A percentile compares a stretch with the other conserved stretches of the same genome.
phyloP scores from a whole-genome alignment of 2,888 invertebrate species.

The Spisula subtruncata region DNA sequence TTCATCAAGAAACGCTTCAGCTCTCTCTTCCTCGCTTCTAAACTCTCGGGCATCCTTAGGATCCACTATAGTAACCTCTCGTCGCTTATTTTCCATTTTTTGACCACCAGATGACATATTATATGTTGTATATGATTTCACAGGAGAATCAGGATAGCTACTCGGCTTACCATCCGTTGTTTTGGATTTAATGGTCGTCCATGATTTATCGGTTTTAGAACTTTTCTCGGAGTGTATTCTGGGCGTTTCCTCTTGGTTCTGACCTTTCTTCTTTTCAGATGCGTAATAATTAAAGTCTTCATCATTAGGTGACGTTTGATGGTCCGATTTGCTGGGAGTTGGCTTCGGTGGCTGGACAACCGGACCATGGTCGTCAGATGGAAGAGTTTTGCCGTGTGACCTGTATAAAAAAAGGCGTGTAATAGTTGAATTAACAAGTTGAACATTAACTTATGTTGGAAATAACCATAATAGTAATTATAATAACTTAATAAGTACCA shows the following conservation, averaged over 20 bases:
- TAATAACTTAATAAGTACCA: no score
- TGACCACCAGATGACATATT: constrained; percentile 30
- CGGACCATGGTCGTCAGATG: constrained; percentile 70
- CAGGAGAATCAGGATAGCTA: constrained; percentile 23
- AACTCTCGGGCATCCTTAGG: constrained; percentile 46
- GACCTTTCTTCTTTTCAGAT: constrained; percentile 28
- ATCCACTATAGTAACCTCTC: constrained; percentile 70
- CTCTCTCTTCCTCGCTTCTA: constrained; percentile 12
- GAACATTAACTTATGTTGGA: no score
- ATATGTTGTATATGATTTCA: constrained; percentile 39
- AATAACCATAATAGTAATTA: no score
- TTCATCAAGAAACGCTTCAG: constrained; percentile 55
- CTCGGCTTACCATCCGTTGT: constrained; percentile 18
- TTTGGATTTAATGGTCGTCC: constrained; percentile 36
- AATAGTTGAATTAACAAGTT: no score
- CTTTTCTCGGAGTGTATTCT: constrained; percentile 53
- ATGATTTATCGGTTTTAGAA: constrained; percentile 51
- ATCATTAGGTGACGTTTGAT: neutral
- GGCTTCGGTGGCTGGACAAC: constrained; percentile 37
- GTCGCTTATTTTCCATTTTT: constrained; percentile 55
- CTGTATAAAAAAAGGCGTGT: neutral
- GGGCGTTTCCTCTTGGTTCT: neutral
- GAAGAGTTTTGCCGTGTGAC: constrained; percentile 20
- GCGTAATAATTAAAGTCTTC: constrained; percentile 60
- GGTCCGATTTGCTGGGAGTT: neutral